Percentiles rank a stretch among this genome's conserved stretches.
Conservation (phyloP, 1,140 invertebrate genomes). For the Lordiphosa collinella region DNA sequence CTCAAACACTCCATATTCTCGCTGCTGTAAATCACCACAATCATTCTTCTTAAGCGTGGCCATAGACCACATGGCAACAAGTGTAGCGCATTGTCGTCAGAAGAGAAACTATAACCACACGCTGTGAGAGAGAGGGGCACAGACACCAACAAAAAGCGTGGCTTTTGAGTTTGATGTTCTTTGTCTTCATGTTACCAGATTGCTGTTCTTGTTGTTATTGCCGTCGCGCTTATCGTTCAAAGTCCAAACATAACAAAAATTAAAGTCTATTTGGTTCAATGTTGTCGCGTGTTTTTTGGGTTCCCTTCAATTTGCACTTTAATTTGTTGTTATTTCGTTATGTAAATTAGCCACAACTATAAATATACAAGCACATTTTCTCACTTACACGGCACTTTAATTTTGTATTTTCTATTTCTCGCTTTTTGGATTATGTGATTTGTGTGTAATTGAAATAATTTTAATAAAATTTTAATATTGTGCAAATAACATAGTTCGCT, state of each 20-base stretch:
- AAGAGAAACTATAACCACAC: background rate
- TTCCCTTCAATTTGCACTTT: constrained; percentile 18
- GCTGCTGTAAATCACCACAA: background rate
- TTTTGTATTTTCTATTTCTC: constrained; percentile 9
- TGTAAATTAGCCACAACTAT: constrained; percentile 43
- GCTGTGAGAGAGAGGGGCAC: background rate
- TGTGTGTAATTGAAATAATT: constrained; percentile 52
- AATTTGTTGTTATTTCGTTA: constrained; percentile 22
- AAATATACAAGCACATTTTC: background rate
- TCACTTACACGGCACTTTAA: constrained; percentile 46
- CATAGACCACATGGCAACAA: constrained; percentile 55
- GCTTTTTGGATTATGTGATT: constrained; percentile 13
- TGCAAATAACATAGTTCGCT: constrained; percentile 24
- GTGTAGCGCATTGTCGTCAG: constrained; percentile 44
- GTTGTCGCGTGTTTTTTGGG: constrained; percentile 32
- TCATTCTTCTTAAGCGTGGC: constrained; percentile 23
- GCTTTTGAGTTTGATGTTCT: constrained; percentile 58
- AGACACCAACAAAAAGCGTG: constrained; percentile 51
- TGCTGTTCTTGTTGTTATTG: constrained; percentile 16
- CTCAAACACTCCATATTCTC: too few relatives aligned
- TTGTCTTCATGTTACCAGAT: constrained; percentile 42
- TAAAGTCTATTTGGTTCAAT: constrained; percentile 23
- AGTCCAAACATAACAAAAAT: constrained; percentile 60
- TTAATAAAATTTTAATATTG: constrained; percentile 51
- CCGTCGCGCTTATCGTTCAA: constrained; percentile 67